Evolutionary conservation across 2,113 vertebrate genomes (phyloP).

Genomic region (Caretta caretta): DNA sequence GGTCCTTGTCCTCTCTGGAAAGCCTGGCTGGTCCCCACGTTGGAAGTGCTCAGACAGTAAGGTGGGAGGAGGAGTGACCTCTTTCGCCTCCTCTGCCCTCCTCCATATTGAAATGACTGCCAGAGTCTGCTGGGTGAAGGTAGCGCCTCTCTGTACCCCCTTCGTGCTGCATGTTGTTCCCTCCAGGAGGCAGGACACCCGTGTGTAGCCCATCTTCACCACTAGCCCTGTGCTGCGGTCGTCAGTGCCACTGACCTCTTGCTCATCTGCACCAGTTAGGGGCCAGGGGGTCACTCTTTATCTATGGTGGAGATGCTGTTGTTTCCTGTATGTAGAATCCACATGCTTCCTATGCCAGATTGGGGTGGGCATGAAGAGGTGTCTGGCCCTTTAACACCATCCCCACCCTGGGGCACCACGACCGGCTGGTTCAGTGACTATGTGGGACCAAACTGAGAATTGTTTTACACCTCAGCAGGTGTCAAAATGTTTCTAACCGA

Average conservation of each 20-base stretch:
- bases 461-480: rapidly evolving
- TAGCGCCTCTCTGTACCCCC: neutral
- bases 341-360: neutral
- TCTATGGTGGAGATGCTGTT: neutral
- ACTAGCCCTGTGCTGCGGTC: neutral
- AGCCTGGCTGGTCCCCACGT: neutral
- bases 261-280: neutral
- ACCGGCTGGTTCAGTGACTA: neutral
- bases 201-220: rapidly evolving
- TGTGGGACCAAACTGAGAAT: neutral
- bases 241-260: neutral
- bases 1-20: neutral
- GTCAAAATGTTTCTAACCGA: neutral
- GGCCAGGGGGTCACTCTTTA: no score
- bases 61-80: neutral
- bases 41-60: neutral
- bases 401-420: neutral
- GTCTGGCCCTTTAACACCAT: neutral
- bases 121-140: neutral
- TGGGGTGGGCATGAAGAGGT: neutral
- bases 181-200: neutral
- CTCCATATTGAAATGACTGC: neutral
- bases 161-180: no score
- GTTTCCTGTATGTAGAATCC: neutral
- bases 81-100: neutral